phyloP scores from a whole-genome alignment of 2,113 vertebrate genomes.

The Oreotragus oreotragus region DNA sequence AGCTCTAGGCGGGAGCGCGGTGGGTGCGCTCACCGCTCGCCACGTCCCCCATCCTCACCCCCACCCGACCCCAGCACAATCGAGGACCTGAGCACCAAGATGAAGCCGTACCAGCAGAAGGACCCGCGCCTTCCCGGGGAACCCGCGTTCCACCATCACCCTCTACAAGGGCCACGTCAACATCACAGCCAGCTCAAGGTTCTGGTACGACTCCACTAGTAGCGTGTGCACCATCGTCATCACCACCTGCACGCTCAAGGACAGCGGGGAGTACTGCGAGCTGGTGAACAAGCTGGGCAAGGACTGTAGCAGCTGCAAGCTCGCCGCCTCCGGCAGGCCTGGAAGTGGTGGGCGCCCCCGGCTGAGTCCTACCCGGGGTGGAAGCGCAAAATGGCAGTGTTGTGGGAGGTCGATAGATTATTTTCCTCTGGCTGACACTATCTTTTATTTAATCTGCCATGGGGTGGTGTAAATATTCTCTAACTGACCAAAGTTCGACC shows the following conservation, averaged over 20 bases:
- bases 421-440: not conserved
- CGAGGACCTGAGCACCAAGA: not conserved
- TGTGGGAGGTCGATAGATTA: not conserved
- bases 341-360: accelerated
- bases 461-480: not conserved
- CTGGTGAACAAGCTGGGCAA: slow-evolving; percentile 75
- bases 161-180: slow-evolving; percentile 66
- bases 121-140: slow-evolving; percentile 77
- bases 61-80: not conserved
- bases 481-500: not conserved
- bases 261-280: slow-evolving; percentile 69
- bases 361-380: not conserved
- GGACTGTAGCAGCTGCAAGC: slow-evolving; percentile 70
- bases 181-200: slow-evolving; percentile 69
- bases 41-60: accelerated
- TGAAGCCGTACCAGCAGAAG: slow-evolving; percentile 59
- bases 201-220: slow-evolving; percentile 74
- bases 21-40: not conserved
- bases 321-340: not conserved
- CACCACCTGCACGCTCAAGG: slow-evolving; percentile 72
- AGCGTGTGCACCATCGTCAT: slow-evolving; percentile 73
- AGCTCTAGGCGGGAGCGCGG: not conserved
- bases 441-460: not conserved
- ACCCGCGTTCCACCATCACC: slow-evolving; percentile 64
- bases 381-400: not conserved